These are phyloP conservation scores for Saccopteryx bilineata DNA, from an alignment of 2,113 vertebrate genomes.

Conservation along the genomic window DNA sequence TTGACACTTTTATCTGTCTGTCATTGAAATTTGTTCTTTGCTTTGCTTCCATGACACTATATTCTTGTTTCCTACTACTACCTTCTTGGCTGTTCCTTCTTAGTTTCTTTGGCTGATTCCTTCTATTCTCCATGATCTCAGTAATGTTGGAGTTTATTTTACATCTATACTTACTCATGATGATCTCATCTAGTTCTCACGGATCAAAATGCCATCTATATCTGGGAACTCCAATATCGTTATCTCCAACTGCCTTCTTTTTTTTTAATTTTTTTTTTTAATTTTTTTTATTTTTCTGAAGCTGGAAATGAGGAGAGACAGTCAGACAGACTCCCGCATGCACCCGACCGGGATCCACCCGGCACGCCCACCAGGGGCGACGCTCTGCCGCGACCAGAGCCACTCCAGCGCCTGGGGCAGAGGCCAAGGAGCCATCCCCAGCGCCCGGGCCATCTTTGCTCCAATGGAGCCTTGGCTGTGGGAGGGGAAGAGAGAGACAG, in stretches of 20 bases:
- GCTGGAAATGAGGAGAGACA: too few species aligned
- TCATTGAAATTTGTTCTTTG: conserved; percentile 23
- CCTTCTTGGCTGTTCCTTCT: background rate
- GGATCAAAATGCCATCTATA: background rate
- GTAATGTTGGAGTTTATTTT: conserved; percentile 14
- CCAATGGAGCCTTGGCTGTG: too few species aligned
- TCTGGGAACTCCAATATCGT: background rate
- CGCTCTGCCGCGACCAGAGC: too few species aligned
- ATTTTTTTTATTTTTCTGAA: too few species aligned
- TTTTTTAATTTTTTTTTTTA: too few species aligned
- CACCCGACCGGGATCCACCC: too few species aligned
- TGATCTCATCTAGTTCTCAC: background rate
- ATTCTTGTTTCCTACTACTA: conserved; percentile 21
- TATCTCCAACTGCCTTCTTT: background rate
- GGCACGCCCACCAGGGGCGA: too few species aligned
- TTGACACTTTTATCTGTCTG: background rate
- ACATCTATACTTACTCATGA: background rate
- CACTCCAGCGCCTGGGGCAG: too few species aligned
- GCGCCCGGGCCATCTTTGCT: too few species aligned
- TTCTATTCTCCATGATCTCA: background rate
- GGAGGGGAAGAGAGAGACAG: too few species aligned
- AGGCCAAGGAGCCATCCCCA: too few species aligned
- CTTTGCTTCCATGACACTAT: background rate
- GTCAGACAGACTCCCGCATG: too few species aligned
- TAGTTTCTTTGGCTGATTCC: background rate